These are phyloP conservation scores for Monochamus saltuarius DNA, from an alignment of 1,140 invertebrate genomes.

Conservation along the genomic window DNA sequence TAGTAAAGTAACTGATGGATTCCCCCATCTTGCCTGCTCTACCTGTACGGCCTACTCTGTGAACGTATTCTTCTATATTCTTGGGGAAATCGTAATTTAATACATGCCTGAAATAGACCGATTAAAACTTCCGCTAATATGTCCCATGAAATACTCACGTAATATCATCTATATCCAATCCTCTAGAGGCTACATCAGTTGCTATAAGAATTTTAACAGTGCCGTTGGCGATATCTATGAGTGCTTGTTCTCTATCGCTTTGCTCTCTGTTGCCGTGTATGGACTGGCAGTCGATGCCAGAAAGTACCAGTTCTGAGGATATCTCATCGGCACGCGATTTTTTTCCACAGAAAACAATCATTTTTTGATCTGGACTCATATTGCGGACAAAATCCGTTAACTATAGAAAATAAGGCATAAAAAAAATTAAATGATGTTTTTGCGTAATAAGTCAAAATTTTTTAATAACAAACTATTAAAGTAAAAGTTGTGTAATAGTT, in stretches of 20 bases:
- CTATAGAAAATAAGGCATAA: conserved; percentile 35
- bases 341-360: conserved; percentile 85
- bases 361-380: conserved; percentile 54
- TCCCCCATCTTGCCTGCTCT: conserved; percentile 81
- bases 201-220: conserved; percentile 80
- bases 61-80: conserved; percentile 88
- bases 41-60: conserved; percentile 84
- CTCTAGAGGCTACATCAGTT: conserved; percentile 91
- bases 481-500: neutral
- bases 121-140: conserved; percentile 2
- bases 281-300: conserved; percentile 68
- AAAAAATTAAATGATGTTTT: conserved; percentile 7
- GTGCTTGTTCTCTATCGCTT: conserved; percentile 78
- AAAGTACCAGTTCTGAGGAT: conserved; percentile 73
- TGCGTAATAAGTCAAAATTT: neutral
- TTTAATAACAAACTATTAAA: neutral
- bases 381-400: conserved; percentile 43
- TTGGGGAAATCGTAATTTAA: conserved; percentile 89
- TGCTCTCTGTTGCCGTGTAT: conserved; percentile 92
- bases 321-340: conserved; percentile 79
- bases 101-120: conserved; percentile 60
- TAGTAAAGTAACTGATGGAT: conserved; percentile 78
- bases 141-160: conserved; percentile 63
- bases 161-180: conserved; percentile 89
- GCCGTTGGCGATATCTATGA: conserved; percentile 78